Conservation (phyloP, 2,888 invertebrate genomes). For the Fragum sueziense region DNA sequence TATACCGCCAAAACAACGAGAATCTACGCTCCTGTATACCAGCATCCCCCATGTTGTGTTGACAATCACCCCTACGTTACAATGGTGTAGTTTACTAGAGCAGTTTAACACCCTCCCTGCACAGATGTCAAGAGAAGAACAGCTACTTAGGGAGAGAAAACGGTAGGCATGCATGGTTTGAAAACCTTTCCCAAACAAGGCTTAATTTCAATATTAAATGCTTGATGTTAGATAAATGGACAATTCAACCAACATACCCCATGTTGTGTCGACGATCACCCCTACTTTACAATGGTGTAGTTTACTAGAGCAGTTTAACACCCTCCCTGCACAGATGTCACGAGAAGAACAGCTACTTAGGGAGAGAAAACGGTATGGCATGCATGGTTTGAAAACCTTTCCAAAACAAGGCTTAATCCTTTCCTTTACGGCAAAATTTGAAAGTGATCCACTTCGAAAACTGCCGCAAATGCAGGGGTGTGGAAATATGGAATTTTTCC, state of each 20-base stretch:
- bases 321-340: conserved; percentile 87
- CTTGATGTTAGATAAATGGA: not conserved
- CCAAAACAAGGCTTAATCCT: too few relatives aligned
- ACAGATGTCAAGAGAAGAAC: conserved; percentile 92
- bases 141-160: conserved; percentile 94
- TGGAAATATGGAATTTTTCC: too few relatives aligned
- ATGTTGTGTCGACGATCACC: conserved; percentile 38
- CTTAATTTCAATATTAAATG: too few relatives aligned
- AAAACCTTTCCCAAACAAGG: not conserved
- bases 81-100: conserved; percentile 92
- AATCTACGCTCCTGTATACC: conserved; percentile 93
- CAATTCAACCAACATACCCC: conserved; percentile 90
- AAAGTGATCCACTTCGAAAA: too few relatives aligned
- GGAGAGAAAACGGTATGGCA: conserved; percentile 93
- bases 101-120: conserved; percentile 83
- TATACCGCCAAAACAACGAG: conserved; percentile 93
- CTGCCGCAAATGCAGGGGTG: too few relatives aligned
- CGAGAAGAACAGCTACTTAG: conserved; percentile 95
- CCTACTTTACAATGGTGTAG: conserved; percentile 87
- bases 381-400: too few relatives aligned
- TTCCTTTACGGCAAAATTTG: too few relatives aligned
- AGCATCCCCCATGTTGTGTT: conserved; percentile 85
- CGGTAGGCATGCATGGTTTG: conserved; percentile 83
- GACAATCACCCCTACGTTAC: conserved; percentile 54
- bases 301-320: conserved; percentile 87